phyloP scores from a whole-genome alignment of 2,797 vertebrate genomes.

The Amblyraja radiata region DNA sequence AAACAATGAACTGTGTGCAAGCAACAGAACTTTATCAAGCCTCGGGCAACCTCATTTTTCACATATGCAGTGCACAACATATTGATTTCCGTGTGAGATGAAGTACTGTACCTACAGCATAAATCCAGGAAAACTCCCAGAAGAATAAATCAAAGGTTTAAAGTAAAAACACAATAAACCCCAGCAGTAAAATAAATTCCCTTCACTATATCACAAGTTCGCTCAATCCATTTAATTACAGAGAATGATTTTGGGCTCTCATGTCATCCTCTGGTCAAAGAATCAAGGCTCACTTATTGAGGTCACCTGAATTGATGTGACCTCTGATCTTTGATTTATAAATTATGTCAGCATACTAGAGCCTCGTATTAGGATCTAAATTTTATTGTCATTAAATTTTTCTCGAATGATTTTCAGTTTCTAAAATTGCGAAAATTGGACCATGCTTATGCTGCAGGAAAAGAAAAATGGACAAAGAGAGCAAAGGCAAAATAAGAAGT shows the following conservation, averaged over 20 bases:
- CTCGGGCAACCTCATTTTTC: conserved; percentile 21
- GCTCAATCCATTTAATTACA: conserved; percentile 17
- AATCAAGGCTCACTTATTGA: conserved; percentile 18
- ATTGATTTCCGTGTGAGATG: conserved; percentile 25
- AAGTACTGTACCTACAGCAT: conserved; percentile 18
- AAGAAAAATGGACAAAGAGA: neutral
- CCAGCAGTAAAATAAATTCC: conserved; percentile 22
- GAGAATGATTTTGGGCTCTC: neutral
- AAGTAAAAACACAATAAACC: conserved; percentile 9
- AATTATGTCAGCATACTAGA: neutral
- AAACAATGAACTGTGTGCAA: conserved; percentile 18
- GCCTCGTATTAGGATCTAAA: neutral
- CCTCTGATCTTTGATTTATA: conserved; percentile 1
- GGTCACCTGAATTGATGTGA: neutral
- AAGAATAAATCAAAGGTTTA: conserved; percentile 27
- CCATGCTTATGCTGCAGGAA: too few relatives aligned
- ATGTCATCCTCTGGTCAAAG: neutral
- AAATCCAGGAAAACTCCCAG: conserved; percentile 30
- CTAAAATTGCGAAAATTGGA: neutral
- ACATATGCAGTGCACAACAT: conserved; percentile 21
- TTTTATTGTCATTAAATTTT: neutral
- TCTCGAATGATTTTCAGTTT: neutral
- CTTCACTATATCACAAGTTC: neutral
- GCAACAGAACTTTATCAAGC: conserved; percentile 22
- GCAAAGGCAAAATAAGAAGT: neutral